Base-by-base conservation (phyloP, 2,113 vertebrate genomes). In the Callionymus lyra region DNA sequence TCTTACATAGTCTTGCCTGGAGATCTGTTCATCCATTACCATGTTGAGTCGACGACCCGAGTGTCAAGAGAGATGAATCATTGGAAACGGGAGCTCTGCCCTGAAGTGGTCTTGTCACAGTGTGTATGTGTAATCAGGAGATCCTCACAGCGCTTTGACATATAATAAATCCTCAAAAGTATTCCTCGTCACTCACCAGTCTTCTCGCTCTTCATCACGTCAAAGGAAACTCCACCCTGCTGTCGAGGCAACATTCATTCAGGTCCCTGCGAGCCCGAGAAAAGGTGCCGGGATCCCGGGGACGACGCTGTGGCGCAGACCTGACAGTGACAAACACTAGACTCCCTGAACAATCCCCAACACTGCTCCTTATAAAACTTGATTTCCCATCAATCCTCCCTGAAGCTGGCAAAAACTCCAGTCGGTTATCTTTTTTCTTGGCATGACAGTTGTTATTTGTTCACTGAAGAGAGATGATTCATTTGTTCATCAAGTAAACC, bases 271-370 rank as follows among this genome's bases (percentile, higher is more conserved):
- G 46, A 41, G 43, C 59, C 48, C 63, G 65, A 68, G 66, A 48
- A 41, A 35, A 44, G 31, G 45, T n/a, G 3, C 34, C 6, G 31
- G 32, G 35, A 31, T 70, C 70, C 63, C 78, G 70, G 61, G 72
- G 73, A 61, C 56, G 69, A 74, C 71, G 70, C 67, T 56, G 36
- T 52, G 31, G 50, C 51, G 36, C 38, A 42, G 35, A 62, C 49
- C 36, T 18, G 38, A 59, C 46, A 15, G 57, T 73, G 77, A 82
- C 72, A 75, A 73, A 80, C 76, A 41, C 62, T 57, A 57, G 72
- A 70, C 68, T 66, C 64, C 63, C 41, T 55, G 56, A n/a, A n/a
- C n/a, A n/a, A n/a, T 27, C 21, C 21, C 21, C 21, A 27, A 4
- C 21, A 27, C 21, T 27, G 21, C n/a, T n/a, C n/a, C n/a, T n/a